Evolutionary conservation across 2,888 invertebrate genomes (phyloP).

Genomic region (Agrotis exclamationis): DNA sequence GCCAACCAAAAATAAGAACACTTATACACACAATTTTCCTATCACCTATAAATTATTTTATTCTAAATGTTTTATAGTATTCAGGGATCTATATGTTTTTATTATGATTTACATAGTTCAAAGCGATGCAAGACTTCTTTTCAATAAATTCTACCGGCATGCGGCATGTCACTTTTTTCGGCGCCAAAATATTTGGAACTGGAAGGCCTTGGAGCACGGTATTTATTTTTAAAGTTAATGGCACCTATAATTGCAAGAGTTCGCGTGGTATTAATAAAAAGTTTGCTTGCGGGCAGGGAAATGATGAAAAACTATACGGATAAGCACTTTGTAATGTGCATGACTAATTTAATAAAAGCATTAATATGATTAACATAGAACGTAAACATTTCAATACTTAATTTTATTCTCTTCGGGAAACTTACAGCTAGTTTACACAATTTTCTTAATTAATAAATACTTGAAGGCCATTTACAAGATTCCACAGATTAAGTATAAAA

Average conservation of each 20-base stretch:
- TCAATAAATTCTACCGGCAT: slow-evolving; percentile 58
- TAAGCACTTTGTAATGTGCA: slow-evolving; percentile 15
- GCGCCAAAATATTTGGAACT: slow-evolving; percentile 65
- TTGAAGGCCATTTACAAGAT: no score
- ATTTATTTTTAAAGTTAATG: slow-evolving; percentile 62
- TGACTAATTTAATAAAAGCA: slow-evolving; percentile 27
- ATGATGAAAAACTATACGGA: slow-evolving; percentile 21
- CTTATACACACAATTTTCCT: slow-evolving; percentile 53
- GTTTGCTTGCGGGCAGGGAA: slow-evolving; percentile 20
- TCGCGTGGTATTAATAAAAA: slow-evolving; percentile 52
- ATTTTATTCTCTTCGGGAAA: no score
- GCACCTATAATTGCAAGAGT: slow-evolving; percentile 56
- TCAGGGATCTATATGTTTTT: slow-evolving; percentile 65
- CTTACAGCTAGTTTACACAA: no score
- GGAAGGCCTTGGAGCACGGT: slow-evolving; percentile 56
- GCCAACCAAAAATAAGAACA: slow-evolving; percentile 49
- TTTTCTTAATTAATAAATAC: no score
- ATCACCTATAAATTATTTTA: slow-evolving; percentile 60
- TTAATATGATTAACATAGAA: background rate
- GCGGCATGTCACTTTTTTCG: slow-evolving; percentile 56
- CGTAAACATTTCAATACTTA: background rate
- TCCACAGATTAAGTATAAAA: no score
- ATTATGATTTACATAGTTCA: slow-evolving; percentile 65
- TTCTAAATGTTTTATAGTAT: slow-evolving; percentile 63
- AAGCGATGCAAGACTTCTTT: slow-evolving; percentile 54